phyloP scores from a whole-genome alignment of 1,140 invertebrate genomes.

The Trypoxylus dichotomus region DNA sequence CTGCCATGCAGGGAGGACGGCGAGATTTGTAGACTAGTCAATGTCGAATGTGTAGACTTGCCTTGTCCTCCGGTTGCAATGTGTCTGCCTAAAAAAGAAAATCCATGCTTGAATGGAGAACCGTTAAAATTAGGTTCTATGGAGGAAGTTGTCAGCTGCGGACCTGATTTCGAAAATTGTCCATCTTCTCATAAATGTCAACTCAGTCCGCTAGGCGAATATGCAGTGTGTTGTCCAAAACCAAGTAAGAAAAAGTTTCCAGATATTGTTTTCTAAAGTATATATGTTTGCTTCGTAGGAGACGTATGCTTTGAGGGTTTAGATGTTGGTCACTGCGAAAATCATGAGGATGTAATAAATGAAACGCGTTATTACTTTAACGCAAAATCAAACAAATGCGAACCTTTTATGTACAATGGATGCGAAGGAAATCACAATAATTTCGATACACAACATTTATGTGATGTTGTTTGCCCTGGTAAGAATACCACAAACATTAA shows the following conservation, averaged over 20 bases:
- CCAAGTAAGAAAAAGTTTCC: slow-evolving; percentile 56
- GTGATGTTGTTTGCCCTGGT: slow-evolving; percentile 79
- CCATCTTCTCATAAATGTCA: slow-evolving; percentile 84
- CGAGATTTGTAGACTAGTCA: slow-evolving; percentile 64
- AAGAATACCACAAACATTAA: slow-evolving; percentile 33
- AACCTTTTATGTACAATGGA: slow-evolving; percentile 69
- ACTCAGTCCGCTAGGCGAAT: slow-evolving; percentile 76
- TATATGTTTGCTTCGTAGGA: slow-evolving; percentile 52
- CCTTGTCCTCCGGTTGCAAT: slow-evolving; percentile 77
- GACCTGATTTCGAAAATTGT: slow-evolving; percentile 71
- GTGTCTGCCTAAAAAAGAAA: slow-evolving; percentile 75
- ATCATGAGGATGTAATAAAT: slow-evolving; percentile 52
- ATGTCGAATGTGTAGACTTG: slow-evolving; percentile 56
- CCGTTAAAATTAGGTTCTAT: slow-evolving; percentile 61
- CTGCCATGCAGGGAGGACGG: slow-evolving; percentile 72
- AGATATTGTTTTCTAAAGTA: neutral
- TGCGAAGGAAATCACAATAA: slow-evolving; percentile 87
- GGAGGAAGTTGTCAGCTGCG: slow-evolving; percentile 67
- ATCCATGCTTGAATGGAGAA: slow-evolving; percentile 69
- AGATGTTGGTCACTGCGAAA: slow-evolving; percentile 62
- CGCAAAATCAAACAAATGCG: slow-evolving; percentile 72
- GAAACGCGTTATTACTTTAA: slow-evolving; percentile 77
- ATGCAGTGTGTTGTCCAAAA: slow-evolving; percentile 82
- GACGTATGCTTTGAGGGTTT: slow-evolving; percentile 81
- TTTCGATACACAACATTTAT: slow-evolving; percentile 81